A percentile compares a stretch with the other conserved stretches of the same genome.
Evolutionary conservation across 2,888 invertebrate species (phyloP).

Genomic region (Epiblema foenella): DNA sequence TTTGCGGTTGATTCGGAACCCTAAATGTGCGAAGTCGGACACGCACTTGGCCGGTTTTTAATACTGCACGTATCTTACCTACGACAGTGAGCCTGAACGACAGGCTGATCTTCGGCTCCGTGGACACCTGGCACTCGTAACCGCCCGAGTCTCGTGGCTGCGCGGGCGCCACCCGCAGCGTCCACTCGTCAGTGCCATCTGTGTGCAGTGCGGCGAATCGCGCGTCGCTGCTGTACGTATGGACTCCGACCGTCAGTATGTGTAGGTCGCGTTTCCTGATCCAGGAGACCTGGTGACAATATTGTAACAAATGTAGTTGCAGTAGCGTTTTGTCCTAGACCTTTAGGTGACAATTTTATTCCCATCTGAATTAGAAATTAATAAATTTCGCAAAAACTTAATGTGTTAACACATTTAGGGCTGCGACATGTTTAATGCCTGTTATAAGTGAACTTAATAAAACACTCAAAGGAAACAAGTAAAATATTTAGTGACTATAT

Average conservation of each 20-base stretch:
- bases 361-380: too few relatives aligned
- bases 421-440: too few relatives aligned
- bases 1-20: too few relatives aligned
- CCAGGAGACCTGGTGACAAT: conserved; percentile 89
- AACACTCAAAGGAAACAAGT: too few relatives aligned
- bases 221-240: conserved; percentile 87
- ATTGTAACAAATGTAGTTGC: too few relatives aligned
- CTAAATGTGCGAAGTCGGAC: too few relatives aligned
- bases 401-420: too few relatives aligned
- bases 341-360: too few relatives aligned
- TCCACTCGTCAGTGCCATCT: conserved; percentile 88
- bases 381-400: neutral
- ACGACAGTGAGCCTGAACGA: conserved; percentile 90
- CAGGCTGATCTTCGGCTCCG: conserved; percentile 94
- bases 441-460: too few relatives aligned
- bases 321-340: too few relatives aligned
- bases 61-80: conserved; percentile 89
- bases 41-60: too few relatives aligned
- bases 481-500: too few relatives aligned
- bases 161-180: conserved; percentile 82
- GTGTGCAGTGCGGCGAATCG: conserved; percentile 87
- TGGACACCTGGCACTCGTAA: conserved; percentile 96
- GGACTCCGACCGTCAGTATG: conserved; percentile 86
- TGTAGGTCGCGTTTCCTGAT: conserved; percentile 92
- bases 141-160: conserved; percentile 92